phyloP scores from a whole-genome alignment of 2,797 vertebrate genomes.

The Schizopygopsis malacanthus region DNA sequence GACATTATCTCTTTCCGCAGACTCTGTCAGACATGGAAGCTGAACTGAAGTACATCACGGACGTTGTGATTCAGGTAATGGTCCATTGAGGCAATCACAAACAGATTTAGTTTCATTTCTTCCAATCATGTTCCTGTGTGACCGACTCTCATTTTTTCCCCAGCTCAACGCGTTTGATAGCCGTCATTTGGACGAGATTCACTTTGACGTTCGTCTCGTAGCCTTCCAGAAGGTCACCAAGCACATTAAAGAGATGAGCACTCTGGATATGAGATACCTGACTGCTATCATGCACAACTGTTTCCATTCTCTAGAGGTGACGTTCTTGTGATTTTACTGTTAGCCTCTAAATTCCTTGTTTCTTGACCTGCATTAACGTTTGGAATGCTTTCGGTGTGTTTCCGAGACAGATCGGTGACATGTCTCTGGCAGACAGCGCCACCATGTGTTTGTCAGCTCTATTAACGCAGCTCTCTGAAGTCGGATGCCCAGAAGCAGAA shows the following conservation, averaged over 20 bases:
- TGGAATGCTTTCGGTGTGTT: constrained; percentile 1
- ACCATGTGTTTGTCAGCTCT: constrained; percentile 87
- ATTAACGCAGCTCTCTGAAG: constrained; percentile 80
- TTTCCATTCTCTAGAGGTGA: constrained; percentile 93
- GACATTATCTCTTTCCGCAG: constrained; percentile 72
- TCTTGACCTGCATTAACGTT: neutral
- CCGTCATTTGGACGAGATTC: constrained; percentile 91
- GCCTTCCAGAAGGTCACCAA: constrained; percentile 86
- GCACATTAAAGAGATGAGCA: constrained; percentile 84
- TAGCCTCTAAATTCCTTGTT: neutral
- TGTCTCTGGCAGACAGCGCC: constrained; percentile 94
- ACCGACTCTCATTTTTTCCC: neutral
- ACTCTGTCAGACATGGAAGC: constrained; percentile 87
- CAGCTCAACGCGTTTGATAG: constrained; percentile 94
- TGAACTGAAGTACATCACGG: constrained; percentile 86
- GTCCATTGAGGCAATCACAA: neutral
- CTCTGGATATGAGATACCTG: constrained; percentile 86
- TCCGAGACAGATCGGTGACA: constrained; percentile 88
- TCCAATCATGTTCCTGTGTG: neutral
- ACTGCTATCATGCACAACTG: constrained; percentile 89
- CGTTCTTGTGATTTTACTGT: neutral
- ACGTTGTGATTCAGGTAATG: constrained; percentile 85
- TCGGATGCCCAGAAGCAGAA: constrained; percentile 78
- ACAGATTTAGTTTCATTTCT: neutral
- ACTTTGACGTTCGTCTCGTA: constrained; percentile 90